Evolutionary conservation across 2,888 invertebrate species (phyloP).

Genomic region (Drosophila mulleri): DNA sequence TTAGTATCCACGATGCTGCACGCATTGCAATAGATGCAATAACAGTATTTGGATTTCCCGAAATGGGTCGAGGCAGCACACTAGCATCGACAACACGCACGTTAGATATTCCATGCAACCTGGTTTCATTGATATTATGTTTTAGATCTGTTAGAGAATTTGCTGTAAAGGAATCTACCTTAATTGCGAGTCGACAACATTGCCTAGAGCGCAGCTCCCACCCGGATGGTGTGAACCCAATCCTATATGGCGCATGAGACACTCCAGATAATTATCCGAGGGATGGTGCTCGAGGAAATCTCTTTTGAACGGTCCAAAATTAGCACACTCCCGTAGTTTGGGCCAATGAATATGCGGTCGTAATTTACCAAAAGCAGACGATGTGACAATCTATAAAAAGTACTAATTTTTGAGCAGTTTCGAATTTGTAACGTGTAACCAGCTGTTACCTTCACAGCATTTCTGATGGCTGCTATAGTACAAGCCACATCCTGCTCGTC

Average conservation of each 20-base stretch:
- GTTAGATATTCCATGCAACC: constrained; percentile 88
- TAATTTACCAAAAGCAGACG: constrained; percentile 87
- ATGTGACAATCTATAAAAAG: constrained; percentile 82
- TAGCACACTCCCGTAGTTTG: constrained; percentile 87
- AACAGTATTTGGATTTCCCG: constrained; percentile 91
- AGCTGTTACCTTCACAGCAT: constrained; percentile 85
- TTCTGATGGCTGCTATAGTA: constrained; percentile 87
- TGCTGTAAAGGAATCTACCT: constrained; percentile 84
- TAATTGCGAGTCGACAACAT: constrained; percentile 89
- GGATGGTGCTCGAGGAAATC: constrained; percentile 81
- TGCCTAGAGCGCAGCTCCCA: constrained; percentile 92
- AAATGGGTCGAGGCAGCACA: constrained; percentile 91
- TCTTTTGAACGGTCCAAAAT: constrained; percentile 86
- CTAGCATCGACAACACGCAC: constrained; percentile 93
- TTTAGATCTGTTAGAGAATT: background rate
- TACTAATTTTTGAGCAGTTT: constrained; percentile 51
- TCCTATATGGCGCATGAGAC: constrained; percentile 88
- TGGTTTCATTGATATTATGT: constrained; percentile 68
- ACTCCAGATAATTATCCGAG: constrained; percentile 87
- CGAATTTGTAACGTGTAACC: background rate
- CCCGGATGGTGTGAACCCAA: constrained; percentile 92
- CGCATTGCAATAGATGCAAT: constrained; percentile 89
- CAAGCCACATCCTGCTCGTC: constrained; percentile 88
- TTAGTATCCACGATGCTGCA: constrained; percentile 87
- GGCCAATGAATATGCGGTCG: constrained; percentile 89